A percentile compares a stretch with the other conserved stretches of the same genome.
Conservation (phyloP, 2,888 invertebrate species). For the Agonopterix alstromeriana region DNA sequence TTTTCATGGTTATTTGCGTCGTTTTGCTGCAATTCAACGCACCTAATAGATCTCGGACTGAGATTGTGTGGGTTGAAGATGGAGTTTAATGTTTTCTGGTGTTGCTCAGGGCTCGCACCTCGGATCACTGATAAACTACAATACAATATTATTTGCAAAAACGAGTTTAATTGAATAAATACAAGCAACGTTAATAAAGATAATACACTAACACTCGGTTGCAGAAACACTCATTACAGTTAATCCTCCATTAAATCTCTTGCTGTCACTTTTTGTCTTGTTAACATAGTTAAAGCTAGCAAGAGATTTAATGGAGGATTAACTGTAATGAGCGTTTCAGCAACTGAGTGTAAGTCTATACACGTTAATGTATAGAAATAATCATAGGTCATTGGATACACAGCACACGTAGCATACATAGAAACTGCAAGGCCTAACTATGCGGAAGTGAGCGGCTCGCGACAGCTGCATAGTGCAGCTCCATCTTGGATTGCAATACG, state of each 20-base stretch:
- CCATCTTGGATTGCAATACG: constrained; percentile 29
- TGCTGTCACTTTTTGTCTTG: too few species aligned
- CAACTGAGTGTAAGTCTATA: too few species aligned
- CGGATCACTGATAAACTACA: not conserved
- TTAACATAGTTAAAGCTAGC: too few species aligned
- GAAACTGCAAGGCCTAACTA: constrained; percentile 16
- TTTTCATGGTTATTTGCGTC: constrained; percentile 3
- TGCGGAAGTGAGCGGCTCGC: constrained; percentile 41
- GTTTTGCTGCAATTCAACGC: not conserved
- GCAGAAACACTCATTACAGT: too few species aligned
- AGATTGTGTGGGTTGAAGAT: not conserved
- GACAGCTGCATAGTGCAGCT: constrained; percentile 51
- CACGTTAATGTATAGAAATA: too few species aligned
- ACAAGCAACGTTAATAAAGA: too few species aligned
- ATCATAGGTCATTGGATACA: not conserved
- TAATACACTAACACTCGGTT: too few species aligned
- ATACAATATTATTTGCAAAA: too few species aligned
- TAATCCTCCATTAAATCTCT: too few species aligned
- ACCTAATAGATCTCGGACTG: constrained; percentile 1
- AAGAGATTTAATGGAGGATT: too few species aligned
- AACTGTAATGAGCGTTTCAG: too few species aligned
- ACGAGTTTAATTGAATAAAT: too few species aligned
- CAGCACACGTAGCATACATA: constrained; percentile 1
- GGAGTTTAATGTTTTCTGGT: not conserved
- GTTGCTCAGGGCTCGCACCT: constrained; percentile 1